Conservation (phyloP, 2,888 invertebrate genomes). For the Auanema sp. region DNA sequence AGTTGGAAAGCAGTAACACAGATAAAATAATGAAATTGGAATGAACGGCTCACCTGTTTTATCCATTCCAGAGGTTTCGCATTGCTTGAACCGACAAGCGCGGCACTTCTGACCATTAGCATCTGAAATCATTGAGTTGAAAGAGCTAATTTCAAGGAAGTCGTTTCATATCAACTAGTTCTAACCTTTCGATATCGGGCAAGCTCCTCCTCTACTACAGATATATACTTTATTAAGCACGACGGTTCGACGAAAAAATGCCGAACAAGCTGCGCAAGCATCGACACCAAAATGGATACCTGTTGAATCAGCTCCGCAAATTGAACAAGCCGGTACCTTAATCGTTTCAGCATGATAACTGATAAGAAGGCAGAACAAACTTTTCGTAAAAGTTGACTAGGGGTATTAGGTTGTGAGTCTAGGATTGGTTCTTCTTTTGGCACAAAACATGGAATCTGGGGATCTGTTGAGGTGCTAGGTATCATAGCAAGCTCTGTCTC, state of each 20-base stretch:
- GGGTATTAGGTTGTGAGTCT: no score
- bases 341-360: background rate
- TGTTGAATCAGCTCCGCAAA: slow-evolving; percentile 58
- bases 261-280: slow-evolving; percentile 57
- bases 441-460: no score
- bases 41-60: slow-evolving; percentile 34
- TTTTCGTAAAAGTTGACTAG: no score
- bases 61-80: slow-evolving; percentile 55
- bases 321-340: slow-evolving; percentile 51
- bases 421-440: no score
- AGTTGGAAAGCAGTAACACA: background rate
- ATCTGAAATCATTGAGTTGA: background rate
- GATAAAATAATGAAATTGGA: background rate
- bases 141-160: background rate
- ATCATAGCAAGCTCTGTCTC: no score
- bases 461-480: no score
- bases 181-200: slow-evolving; percentile 50
- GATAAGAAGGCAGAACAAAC: no score
- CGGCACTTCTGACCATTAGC: slow-evolving; percentile 51
- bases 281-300: slow-evolving; percentile 62
- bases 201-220: slow-evolving; percentile 47
- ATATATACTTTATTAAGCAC: slow-evolving; percentile 53
- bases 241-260: slow-evolving; percentile 52
- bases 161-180: background rate
- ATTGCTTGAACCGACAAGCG: slow-evolving; percentile 56